These are phyloP conservation scores for Schizaphis graminum DNA, from an alignment of 2,888 invertebrate species.

Conservation along the genomic window DNA sequence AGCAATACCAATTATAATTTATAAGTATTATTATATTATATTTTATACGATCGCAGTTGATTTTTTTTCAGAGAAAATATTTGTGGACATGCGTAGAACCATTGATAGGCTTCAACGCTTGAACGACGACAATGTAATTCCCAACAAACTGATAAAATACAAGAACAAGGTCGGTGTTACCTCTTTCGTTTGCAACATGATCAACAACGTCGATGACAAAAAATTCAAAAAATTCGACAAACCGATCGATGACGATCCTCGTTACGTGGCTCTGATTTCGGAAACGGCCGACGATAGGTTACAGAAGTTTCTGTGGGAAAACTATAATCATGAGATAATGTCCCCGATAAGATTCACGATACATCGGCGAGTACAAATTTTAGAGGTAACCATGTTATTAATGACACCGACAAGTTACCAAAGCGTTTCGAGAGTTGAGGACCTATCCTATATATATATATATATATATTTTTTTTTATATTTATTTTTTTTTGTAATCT, in stretches of 20 bases:
- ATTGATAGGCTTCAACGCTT: conserved; percentile 19
- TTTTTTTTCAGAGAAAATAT: not conserved
- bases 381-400: not conserved
- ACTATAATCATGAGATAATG: not conserved
- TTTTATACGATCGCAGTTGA: not conserved
- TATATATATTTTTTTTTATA: too few species aligned
- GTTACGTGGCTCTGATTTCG: not conserved
- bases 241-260: not conserved
- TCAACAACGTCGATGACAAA: not conserved
- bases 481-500: not conserved
- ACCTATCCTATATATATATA: not conserved
- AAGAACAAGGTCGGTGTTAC: not conserved
- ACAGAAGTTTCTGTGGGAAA: not conserved
- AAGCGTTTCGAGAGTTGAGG: not conserved
- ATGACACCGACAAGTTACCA: not conserved
- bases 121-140: not conserved
- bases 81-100: not conserved
- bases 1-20: not conserved
- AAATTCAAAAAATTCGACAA: not conserved
- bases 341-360: not conserved
- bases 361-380: not conserved
- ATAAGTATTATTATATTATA: not conserved
- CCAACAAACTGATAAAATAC: not conserved
- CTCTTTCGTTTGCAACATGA: not conserved
- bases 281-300: not conserved